Evolutionary conservation across 1,140 invertebrate genomes (phyloP), one percentile per base, ranked within the genome.

Genomic region (Drosophila lowei): DNA sequence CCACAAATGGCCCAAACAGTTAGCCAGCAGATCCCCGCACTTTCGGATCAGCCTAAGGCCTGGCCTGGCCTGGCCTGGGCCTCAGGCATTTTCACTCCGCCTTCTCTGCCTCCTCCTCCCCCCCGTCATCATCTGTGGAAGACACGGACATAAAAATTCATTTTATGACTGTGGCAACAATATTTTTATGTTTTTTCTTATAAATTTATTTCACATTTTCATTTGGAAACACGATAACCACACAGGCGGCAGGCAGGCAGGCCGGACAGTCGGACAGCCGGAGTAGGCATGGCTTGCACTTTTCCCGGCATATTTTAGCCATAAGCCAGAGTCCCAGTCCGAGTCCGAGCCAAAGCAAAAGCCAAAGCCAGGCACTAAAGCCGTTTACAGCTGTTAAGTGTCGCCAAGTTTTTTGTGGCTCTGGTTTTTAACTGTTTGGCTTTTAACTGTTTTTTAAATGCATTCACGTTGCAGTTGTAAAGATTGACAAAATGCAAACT

Each of bases 331-430:
- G 47, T 18, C 57, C 18, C 0, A 18, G 16, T 18, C 16, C 16
- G 23, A 49, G 13, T 38, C 50, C 30, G 34, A 38, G 11, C 3
- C 34, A 11, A 43, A 60, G 42, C 2, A 2, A 8, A 30, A 59
- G 58, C 34, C 47, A 52, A 43, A 64, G 50, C 55, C 11, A 5
- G 34, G 34, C 34, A 38, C 34, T 38, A 23, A 68, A 63, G 50
- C 58, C 48, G 47, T 86, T 85, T 80, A 83, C 21, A 59, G 81
- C 73, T 58, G 68, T 85, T 86, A 85, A 86, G 64, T 85, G 81
- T 86, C 81, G 77, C 80, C 80, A 81, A 81, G 63, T 62, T 38
- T 70, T 72, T 85, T 77, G 77, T 77, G 57, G 47, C 76, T 60
- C 55, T 23, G 66, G 59, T 59, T 56, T 61, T 59, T 60, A 62